phyloP scores from a whole-genome alignment of 2,113 vertebrate species.

The Stictonetta naevosa region DNA sequence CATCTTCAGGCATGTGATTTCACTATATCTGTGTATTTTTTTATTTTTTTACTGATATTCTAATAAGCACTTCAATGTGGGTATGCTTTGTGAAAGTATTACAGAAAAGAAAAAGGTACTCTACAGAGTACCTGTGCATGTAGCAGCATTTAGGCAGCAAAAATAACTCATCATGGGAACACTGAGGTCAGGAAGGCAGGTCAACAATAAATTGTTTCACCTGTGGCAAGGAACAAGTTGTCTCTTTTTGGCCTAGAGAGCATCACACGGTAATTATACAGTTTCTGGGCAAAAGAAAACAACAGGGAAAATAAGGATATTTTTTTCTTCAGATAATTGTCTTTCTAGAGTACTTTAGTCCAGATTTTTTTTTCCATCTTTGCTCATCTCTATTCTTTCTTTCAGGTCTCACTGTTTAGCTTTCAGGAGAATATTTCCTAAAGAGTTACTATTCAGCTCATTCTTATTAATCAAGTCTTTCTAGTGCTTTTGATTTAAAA shows the following conservation, averaged over 20 bases:
- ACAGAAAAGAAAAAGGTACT: not conserved
- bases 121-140: not conserved
- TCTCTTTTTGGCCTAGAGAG: not conserved
- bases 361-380: not conserved
- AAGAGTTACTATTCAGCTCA: not conserved
- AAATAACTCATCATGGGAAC: not conserved
- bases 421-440: not conserved
- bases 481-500: slow-evolving; percentile 19
- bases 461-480: not conserved
- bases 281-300: not conserved
- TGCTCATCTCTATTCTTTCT: not conserved
- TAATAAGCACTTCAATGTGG: not conserved
- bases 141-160: not conserved
- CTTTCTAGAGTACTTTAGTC: not conserved
- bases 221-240: not conserved
- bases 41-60: not conserved
- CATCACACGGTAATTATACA: not conserved
- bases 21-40: not conserved
- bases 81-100: not conserved
- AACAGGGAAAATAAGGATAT: not conserved
- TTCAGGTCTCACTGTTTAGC: not conserved
- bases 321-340: not conserved
- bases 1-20: not conserved
- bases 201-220: not conserved
- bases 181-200: not conserved